A percentile compares a stretch with the other conserved stretches of the same genome.
Evolutionary conservation across 2,888 invertebrate species (phyloP).

Genomic region (Drosophila meridiana): DNA sequence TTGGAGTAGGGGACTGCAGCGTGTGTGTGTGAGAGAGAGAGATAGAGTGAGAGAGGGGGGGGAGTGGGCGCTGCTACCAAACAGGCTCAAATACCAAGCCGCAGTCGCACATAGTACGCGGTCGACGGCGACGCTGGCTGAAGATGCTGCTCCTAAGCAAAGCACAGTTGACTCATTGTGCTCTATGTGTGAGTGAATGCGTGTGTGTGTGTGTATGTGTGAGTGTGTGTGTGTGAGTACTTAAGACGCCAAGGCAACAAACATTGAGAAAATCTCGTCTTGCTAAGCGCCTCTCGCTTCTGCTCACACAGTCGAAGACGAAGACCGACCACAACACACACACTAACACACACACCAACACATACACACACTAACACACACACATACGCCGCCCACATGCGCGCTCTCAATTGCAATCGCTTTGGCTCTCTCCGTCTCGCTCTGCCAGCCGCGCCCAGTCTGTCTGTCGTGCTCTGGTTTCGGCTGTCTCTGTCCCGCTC

Average conservation of each 20-base stretch:
- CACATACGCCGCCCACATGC: slow-evolving; percentile 50
- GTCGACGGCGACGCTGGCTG: slow-evolving; percentile 61
- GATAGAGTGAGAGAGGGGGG: not conserved
- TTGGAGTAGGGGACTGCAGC: not conserved
- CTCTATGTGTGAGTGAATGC: slow-evolving; percentile 11
- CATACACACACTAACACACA: slow-evolving; percentile 1
- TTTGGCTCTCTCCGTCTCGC: slow-evolving; percentile 25
- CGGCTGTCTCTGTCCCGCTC: slow-evolving; percentile 50
- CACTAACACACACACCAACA: slow-evolving; percentile 7
- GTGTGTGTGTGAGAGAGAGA: not conserved
- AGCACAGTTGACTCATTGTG: slow-evolving; percentile 50
- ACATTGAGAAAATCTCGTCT: slow-evolving; percentile 53
- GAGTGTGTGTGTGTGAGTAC: slow-evolving; percentile 42
- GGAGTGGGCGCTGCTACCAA: slow-evolving; percentile 23
- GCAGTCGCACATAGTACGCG: slow-evolving; percentile 73
- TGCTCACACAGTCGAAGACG: slow-evolving; percentile 49
- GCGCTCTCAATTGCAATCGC: slow-evolving; percentile 65
- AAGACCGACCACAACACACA: slow-evolving; percentile 52
- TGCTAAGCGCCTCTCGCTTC: slow-evolving; percentile 48
- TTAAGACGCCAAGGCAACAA: slow-evolving; percentile 68
- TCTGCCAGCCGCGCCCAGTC: slow-evolving; percentile 11
- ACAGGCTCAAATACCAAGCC: slow-evolving; percentile 55
- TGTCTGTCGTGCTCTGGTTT: slow-evolving; percentile 21
- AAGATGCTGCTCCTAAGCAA: slow-evolving; percentile 40
- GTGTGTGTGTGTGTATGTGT: slow-evolving; percentile 4